Evolutionary conservation across 2,888 invertebrate species (phyloP).

Genomic region (Idaea dimidiata): DNA sequence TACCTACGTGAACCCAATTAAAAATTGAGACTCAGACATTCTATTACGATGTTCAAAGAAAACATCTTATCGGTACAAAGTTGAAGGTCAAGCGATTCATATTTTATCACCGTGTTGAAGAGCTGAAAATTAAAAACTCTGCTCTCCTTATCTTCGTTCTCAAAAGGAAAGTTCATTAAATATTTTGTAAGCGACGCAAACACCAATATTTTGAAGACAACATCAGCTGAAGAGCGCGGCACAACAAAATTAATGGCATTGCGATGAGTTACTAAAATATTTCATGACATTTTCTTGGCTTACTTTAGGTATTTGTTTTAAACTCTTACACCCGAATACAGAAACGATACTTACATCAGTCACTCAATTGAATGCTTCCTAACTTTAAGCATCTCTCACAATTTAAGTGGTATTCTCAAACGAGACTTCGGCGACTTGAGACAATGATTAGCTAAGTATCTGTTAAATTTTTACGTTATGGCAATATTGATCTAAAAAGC

Average conservation of each 20-base stretch:
- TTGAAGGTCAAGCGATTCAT: conserved; percentile 37
- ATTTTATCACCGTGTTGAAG: conserved; percentile 29
- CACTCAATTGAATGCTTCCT: no score
- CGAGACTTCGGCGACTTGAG: no score
- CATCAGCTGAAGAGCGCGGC: conserved; percentile 14
- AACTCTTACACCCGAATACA: background rate
- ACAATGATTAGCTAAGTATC: no score
- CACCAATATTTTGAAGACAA: conserved; percentile 20
- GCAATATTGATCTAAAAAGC: no score
- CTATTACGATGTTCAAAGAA: conserved; percentile 20
- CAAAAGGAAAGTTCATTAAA: conserved; percentile 27
- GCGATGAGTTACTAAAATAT: conserved; percentile 14
- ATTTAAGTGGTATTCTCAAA: no score
- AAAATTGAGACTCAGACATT: no score
- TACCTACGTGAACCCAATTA: no score
- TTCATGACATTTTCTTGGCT: conserved; percentile 4
- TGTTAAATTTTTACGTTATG: no score
- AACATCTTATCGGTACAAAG: conserved; percentile 38
- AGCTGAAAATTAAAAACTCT: conserved; percentile 25
- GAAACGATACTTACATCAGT: no score
- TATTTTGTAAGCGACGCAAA: conserved; percentile 25
- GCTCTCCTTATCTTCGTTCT: conserved; percentile 20
- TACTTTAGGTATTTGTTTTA: conserved; percentile 5
- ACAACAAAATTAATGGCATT: conserved; percentile 18
- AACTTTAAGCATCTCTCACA: no score